phyloP scores from a whole-genome alignment of 2,113 vertebrate species.

The Motacilla alba region DNA sequence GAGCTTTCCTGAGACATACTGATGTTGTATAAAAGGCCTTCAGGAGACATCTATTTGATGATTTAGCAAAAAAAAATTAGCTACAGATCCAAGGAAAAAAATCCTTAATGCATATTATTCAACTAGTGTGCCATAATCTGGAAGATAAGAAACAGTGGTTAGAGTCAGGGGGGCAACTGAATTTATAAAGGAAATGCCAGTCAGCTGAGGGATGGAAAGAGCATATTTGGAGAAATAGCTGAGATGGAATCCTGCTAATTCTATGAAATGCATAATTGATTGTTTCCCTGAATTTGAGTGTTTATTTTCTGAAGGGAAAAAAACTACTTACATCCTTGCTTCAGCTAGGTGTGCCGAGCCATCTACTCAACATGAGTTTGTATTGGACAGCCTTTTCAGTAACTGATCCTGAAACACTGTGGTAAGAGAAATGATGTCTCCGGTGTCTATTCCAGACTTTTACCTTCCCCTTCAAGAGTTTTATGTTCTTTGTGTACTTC shows the following conservation, averaged over 20 bases:
- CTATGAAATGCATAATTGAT: background rate
- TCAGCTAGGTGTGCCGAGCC: background rate
- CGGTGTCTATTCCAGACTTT: background rate
- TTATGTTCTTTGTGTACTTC: background rate
- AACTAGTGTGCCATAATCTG: background rate
- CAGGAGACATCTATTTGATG: background rate
- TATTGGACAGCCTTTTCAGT: background rate
- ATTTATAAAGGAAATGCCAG: background rate
- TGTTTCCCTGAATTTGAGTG: background rate
- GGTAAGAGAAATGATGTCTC: background rate
- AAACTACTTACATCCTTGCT: background rate
- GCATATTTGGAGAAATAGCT: background rate
- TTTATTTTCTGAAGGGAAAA: background rate
- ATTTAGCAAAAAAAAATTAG: background rate
- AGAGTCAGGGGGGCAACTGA: background rate
- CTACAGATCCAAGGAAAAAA: background rate
- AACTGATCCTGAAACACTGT: background rate
- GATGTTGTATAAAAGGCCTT: background rate
- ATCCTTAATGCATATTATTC: background rate
- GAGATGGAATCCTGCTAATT: background rate
- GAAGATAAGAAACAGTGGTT: background rate
- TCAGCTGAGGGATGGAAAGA: background rate
- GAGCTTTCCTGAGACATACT: background rate
- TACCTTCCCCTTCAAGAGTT: background rate
- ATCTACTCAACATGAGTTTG: background rate